These are phyloP conservation scores for Notiomystis cincta DNA, from an alignment of 2,113 vertebrate species.

Conservation along the genomic window DNA sequence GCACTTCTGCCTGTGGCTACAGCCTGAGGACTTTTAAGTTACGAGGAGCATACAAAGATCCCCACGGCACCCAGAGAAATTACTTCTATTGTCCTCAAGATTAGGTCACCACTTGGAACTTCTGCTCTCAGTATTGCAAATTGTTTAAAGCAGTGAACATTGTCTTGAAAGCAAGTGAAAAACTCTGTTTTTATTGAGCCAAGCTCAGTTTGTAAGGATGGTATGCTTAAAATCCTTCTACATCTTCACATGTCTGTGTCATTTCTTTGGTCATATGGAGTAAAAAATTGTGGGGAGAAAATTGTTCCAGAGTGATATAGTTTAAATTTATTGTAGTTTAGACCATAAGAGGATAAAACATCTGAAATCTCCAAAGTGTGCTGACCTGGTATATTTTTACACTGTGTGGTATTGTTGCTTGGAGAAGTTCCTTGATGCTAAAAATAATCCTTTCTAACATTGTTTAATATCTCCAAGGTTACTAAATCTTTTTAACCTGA, in stretches of 20 bases:
- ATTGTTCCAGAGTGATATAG: not conserved
- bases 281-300: not conserved
- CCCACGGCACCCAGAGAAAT: not conserved
- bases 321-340: not conserved
- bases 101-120: not conserved
- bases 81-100: not conserved
- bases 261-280: not conserved
- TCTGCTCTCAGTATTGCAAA: not conserved
- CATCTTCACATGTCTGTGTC: not conserved
- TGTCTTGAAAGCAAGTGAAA: not conserved
- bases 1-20: not conserved
- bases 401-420: constrained; percentile 52
- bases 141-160: not conserved
- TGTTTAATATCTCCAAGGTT: constrained; percentile 57
- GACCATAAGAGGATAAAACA: constrained; percentile 29
- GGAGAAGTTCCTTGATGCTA: constrained; percentile 49
- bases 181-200: not conserved
- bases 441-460: constrained; percentile 33
- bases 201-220: not conserved
- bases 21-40: not conserved
- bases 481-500: constrained; percentile 32
- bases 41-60: not conserved
- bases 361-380: constrained; percentile 14
- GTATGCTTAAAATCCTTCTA: not conserved
- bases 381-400: constrained; percentile 46